Percentiles rank a stretch among this genome's conserved stretches.
phyloP scores from a whole-genome alignment of 2,888 invertebrate genomes.

The Gastracanthus pulcherrimus region DNA sequence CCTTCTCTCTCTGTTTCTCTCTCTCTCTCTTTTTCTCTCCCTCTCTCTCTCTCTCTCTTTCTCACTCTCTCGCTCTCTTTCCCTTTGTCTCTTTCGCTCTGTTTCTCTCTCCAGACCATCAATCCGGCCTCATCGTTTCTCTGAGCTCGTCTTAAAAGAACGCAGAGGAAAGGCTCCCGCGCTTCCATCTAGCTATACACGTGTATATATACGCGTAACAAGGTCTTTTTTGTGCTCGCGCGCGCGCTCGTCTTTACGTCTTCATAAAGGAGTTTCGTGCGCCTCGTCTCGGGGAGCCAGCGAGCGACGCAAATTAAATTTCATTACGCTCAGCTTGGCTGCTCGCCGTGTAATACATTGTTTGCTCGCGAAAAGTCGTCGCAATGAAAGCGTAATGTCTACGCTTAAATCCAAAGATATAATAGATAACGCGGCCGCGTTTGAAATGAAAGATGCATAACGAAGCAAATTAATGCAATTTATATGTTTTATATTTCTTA shows the following conservation, averaged over 20 bases:
- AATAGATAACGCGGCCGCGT: background rate
- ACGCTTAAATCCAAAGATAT: background rate
- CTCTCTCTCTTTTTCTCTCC: too few relatives aligned
- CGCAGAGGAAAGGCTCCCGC: background rate
- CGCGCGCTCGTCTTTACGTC: constrained; percentile 31
- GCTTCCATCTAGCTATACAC: background rate
- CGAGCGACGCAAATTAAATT: constrained; percentile 25
- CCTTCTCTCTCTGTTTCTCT: too few relatives aligned
- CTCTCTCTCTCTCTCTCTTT: too few relatives aligned
- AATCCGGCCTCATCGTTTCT: background rate
- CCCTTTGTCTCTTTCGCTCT: too few relatives aligned
- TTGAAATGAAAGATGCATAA: too few relatives aligned
- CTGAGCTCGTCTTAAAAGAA: background rate
- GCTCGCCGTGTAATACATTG: background rate
- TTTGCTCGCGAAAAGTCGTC: constrained; percentile 6
- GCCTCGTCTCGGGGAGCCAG: background rate
- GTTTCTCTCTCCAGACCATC: too few relatives aligned
- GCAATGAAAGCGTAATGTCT: background rate
- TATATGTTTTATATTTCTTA: too few relatives aligned
- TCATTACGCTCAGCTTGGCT: constrained; percentile 8
- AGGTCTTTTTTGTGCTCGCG: too few relatives aligned
- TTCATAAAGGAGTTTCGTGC: constrained; percentile 28
- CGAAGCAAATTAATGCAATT: too few relatives aligned
- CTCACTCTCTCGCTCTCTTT: too few relatives aligned
- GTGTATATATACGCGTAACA: background rate